Evolutionary conservation across 2,113 vertebrate species (phyloP), one percentile per base, ranked within the genome.

Genomic region (Pungitius pungitius): DNA sequence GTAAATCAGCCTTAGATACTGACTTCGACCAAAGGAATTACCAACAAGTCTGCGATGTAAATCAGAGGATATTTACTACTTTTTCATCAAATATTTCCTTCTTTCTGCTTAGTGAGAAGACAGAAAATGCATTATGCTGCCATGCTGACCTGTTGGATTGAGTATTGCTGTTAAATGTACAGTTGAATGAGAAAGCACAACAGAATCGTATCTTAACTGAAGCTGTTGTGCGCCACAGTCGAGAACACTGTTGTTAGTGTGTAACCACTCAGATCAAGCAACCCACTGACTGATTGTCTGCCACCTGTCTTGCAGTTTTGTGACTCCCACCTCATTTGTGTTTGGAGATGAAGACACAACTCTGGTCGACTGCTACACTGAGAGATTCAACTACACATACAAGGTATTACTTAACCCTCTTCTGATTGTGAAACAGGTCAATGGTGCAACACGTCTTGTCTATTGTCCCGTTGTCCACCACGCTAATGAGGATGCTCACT

Each of bases 361-460:
- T 74, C 87, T 85, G 15, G 86, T 90, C 1, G 81, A 87, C 67
- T 98, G 96, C 81, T 94, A 94, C 90, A 69, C 85, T 12, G 95
- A 99, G 82, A 95, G 66, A 63, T 93, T 98, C 77, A 98, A 96
- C 88, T 95, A 96, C 89, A 97, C 96, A 7, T 99, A 96, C 88
- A 95, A 96, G 54, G 98, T 89, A 62, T 45, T 14, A 37, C 20
- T n/a, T n/a, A 20, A 58, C 56, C 11, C 54, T 56, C 24, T 15
- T 56, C 26, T 56, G 14, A 20, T 1, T 56, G 14, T 30, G 24
- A 52, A 17, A 6, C 9, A 8, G 15, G 26, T 33, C 54, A 27
- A 27, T 8, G 8, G 52, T 8, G 3, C 13, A 17, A 56, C 54
- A 8, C 3, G 6, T 30, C 24, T 17, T 55, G 4, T 33, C 33